A percentile compares a stretch with the other conserved stretches of the same genome.
Evolutionary conservation across 2,888 invertebrate species (phyloP).

Genomic region (Cantharis rustica): DNA sequence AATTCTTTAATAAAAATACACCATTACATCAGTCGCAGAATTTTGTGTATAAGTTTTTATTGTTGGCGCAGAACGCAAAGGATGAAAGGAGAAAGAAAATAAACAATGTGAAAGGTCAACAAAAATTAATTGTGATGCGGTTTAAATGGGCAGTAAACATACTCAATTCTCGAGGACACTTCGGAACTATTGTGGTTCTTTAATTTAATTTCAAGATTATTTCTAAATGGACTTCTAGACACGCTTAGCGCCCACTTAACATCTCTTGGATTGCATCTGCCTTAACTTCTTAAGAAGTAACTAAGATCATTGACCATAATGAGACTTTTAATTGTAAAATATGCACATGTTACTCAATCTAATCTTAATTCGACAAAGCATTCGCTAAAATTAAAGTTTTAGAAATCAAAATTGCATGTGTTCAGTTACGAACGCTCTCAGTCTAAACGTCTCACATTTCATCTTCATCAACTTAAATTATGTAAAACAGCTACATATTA

Average conservation of each 20-base stretch:
- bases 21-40: slow-evolving; percentile 23
- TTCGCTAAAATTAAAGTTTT: neutral
- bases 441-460: no score
- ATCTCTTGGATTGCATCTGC: slow-evolving; percentile 24
- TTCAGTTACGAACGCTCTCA: neutral
- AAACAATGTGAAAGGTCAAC: slow-evolving; percentile 34
- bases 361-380: neutral
- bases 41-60: neutral
- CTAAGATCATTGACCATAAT: slow-evolving; percentile 23
- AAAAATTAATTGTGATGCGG: slow-evolving; percentile 37
- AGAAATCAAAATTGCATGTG: neutral
- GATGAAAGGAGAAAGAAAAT: slow-evolving; percentile 3
- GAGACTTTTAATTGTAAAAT: neutral
- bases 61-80: neutral
- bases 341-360: neutral
- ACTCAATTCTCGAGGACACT: slow-evolving; percentile 34
- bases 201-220: slow-evolving; percentile 34
- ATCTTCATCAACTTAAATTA: no score
- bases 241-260: slow-evolving; percentile 35
- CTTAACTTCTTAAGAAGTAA: slow-evolving; percentile 21
- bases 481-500: no score
- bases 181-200: slow-evolving; percentile 36
- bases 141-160: slow-evolving; percentile 38
- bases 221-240: slow-evolving; percentile 28
- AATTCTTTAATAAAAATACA: slow-evolving; percentile 20